Percentiles rank a stretch among this genome's conserved stretches.
Evolutionary conservation across 92 coral and sea anemone genomes (phyloP).

Genomic region (Virgularia gustaviana): DNA sequence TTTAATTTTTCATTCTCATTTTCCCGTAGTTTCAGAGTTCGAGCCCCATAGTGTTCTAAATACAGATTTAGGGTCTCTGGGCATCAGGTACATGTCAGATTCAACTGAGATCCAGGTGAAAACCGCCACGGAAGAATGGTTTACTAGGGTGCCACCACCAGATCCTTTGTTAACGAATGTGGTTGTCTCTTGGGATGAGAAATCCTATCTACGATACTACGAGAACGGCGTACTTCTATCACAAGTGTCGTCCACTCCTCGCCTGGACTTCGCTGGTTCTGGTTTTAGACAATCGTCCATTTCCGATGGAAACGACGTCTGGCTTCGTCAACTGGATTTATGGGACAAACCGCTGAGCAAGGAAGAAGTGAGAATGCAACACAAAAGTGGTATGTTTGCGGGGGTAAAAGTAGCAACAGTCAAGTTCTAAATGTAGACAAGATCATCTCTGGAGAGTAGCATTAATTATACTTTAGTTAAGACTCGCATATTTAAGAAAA

Average conservation of each 20-base stretch:
- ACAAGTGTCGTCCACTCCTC: not conserved
- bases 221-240: conserved; percentile 15
- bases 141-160: conserved; percentile 1
- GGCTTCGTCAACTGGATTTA: not conserved
- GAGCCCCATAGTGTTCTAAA: not conserved
- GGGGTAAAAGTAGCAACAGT: not conserved
- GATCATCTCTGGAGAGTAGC: too few species aligned
- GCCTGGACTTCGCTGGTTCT: not conserved
- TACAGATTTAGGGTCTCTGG: not conserved
- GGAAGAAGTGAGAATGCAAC: not conserved
- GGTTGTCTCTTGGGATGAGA: conserved; percentile 24
- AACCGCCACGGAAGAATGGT: conserved; percentile 22
- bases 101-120: conserved; percentile 1
- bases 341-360: not conserved
- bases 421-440: not conserved
- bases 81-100: not conserved
- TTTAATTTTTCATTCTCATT: too few species aligned
- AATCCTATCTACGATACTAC: conserved; percentile 24
- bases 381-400: not conserved
- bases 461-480: too few species aligned
- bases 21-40: too few species aligned
- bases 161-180: conserved; percentile 16
- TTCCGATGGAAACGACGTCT: not conserved
- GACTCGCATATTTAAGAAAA: too few species aligned
- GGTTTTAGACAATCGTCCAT: not conserved